Base-by-base conservation (phyloP, 2,888 invertebrate species). In the Scelioninae gen. 1 region DNA sequence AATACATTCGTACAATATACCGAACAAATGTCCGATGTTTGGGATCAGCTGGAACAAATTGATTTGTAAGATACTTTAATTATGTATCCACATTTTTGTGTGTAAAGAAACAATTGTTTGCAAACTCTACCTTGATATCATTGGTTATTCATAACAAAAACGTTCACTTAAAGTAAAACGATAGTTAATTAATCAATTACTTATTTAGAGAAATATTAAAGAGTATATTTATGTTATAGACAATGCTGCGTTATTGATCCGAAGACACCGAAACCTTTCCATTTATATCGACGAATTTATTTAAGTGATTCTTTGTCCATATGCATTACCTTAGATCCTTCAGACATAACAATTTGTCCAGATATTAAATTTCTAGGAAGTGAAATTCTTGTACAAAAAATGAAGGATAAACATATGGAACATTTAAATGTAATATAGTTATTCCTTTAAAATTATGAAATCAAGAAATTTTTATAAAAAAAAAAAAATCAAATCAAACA, bases 221-320 rank as follows among this genome's bases (percentile, higher is more conserved):
- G 23, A 23, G 23, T 4, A 2, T 23, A 23, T 23, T 23, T 23
- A 23, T 23, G 23, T 23, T 63, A 4, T 32, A 92, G 92, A 40
- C 86, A 88, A n/a, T 92, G 91, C 49, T 89, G 89, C 84, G 86
- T 92, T n/a, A 81, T 89, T 15, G 92, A 92, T 85, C 92, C 92
- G 58, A 58, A 86, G 0, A 38, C 85, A 58, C 90, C 92, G 60
- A 90, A 90, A 74, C 90, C 90, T 8, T 87, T 86, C 63, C 92
- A 92, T 79, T 83, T 92, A 7, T 89, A 91, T 69, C 85, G 92
- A 60, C 85, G 91, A 79, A 88, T 92, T 82, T 88, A 90, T 63
- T 79, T 92, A 47, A 89, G 89, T n/a, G 81, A 88, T 31, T 85
- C 86, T 7, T 62, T 91, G 43, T 92, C 92, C 0, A 84, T 91